Evolutionary conservation across 1,140 invertebrate species (phyloP), one percentile per base, ranked within the genome.

Genomic region (Diachasmimorpha longicaudata): DNA sequence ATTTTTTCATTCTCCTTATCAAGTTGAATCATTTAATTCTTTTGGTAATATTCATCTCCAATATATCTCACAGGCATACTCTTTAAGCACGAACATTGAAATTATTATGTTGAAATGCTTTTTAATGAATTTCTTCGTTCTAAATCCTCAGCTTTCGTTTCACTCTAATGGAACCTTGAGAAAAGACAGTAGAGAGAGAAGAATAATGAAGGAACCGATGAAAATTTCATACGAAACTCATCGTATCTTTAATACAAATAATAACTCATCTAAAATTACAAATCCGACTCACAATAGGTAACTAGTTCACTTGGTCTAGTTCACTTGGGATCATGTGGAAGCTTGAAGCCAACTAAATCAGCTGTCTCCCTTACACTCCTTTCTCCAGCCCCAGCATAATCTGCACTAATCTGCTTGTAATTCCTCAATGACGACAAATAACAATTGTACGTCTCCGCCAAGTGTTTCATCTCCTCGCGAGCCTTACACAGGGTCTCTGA

Each of bases 401-500:
- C 90, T 9, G 85, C 85, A 76, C 92, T 91, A n/a, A 96, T 92
- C 84, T 95, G 92, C 77, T 92, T 90, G 79, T 93, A 93, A 72
- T 89, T 88, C 75, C 94, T 90, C 0, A 89, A 86, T 79, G 94
- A 94, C 58, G 90, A 85, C 48, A 97, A 85, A 82, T 96, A 96
- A 80, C 92, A 93, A 5, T 92, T 86, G 84, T 96, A 97, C 0
- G 93, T 94, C 48, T 93, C 89, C 0, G 92, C 95, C 75, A 93
- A 85, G 71, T 90, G 91, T 71, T 93, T 88, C 81, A 95, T 92
- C 83, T 96, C 95, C 83, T 95, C 92, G 77, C 91, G 91, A 0
- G 93, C 94, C 84, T 95, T 96, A 81, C 96, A 97, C 0, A 93
- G 83, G 78, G 95, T 93, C 83, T 95, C 90, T 52, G 95, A 94